Base-by-base conservation (phyloP, 1,140 invertebrate genomes). In the Anastatus disparis region DNA sequence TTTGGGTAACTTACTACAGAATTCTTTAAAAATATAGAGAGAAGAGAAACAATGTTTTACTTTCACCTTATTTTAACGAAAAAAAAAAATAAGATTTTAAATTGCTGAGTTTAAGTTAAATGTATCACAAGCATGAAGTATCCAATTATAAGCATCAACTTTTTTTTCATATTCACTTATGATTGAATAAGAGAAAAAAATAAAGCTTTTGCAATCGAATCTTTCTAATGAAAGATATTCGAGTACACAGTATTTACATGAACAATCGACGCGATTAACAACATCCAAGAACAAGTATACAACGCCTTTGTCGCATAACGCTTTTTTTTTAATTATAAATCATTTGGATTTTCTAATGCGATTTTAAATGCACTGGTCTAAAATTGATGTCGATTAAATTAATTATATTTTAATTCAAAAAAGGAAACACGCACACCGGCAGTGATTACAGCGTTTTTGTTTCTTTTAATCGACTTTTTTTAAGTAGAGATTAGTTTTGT, bases 161-260 rank as follows among this genome's bases (percentile, higher is more conserved):
- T n/a, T n/a, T n/a, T n/a, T n/a, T n/a, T n/a, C n/a, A n/a, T n/a
- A n/a, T n/a, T n/a, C n/a, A n/a, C n/a, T n/a, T n/a, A n/a, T n/a
- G n/a, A n/a, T n/a, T n/a, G n/a, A n/a, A n/a, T n/a, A n/a, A n/a
- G 15, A 46, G 7, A 56, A 48, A 4, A 66, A 31, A 27, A 50
- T 53, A 38, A 15, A 58, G 48, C 9, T 46, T 53, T 20, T 61
- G 17, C 13, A 27, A 20, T 61, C 20, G 27, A 69, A 24, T 17
- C 13, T 29, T 31, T 20, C 15, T 48, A 50, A 52, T 22, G 22
- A 53, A 55, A 44, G 38, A 0, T 2, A 40, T 55, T 58, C 24
- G 46, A 55, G 15, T 55, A 35, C n/a, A 55, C 20, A 55, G 8
- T 70, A 63, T 70, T 53, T 70, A 70, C 58, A 69, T 44, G 9